A percentile compares a stretch with the other conserved stretches of the same genome.
Conservation (phyloP, 2,888 invertebrate species). For the Junonia oenone region DNA sequence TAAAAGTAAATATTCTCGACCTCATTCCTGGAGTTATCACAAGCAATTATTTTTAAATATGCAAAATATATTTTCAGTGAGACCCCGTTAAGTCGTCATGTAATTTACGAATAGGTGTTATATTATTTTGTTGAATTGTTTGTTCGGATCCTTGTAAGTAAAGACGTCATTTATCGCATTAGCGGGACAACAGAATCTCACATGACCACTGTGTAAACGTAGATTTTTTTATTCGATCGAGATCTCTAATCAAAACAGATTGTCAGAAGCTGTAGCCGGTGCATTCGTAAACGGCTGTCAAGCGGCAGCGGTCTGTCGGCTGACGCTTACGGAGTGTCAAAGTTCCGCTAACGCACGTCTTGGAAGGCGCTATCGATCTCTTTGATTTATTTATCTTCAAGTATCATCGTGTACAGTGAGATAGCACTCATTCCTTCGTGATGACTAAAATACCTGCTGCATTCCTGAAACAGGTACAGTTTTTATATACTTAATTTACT, state of each 20-base stretch:
- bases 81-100: neutral
- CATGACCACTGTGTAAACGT: slow-evolving; percentile 35
- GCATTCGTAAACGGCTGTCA: slow-evolving; percentile 42
- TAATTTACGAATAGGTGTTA: slow-evolving; percentile 6
- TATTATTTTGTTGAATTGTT: slow-evolving; percentile 1
- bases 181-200: slow-evolving; percentile 38
- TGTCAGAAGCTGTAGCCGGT: slow-evolving; percentile 31
- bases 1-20: neutral
- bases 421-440: slow-evolving; percentile 9
- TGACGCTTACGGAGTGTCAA: slow-evolving; percentile 8
- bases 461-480: slow-evolving; percentile 58
- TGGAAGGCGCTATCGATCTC: slow-evolving; percentile 11
- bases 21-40: neutral
- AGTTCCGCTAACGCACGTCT: neutral
- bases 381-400: neutral
- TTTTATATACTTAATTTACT: too few species aligned
- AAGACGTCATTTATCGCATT: slow-evolving; percentile 20
- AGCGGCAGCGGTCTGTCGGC: slow-evolving; percentile 36
- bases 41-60: slow-evolving; percentile 8
- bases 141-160: slow-evolving; percentile 18
- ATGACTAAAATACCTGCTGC: slow-evolving; percentile 51
- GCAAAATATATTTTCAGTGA: neutral
- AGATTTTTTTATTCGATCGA: slow-evolving; percentile 32
- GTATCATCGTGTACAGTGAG: neutral
- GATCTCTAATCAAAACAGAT: slow-evolving; percentile 38